phyloP scores from a whole-genome alignment of 2,888 invertebrate genomes.

The Desoria tigrina region DNA sequence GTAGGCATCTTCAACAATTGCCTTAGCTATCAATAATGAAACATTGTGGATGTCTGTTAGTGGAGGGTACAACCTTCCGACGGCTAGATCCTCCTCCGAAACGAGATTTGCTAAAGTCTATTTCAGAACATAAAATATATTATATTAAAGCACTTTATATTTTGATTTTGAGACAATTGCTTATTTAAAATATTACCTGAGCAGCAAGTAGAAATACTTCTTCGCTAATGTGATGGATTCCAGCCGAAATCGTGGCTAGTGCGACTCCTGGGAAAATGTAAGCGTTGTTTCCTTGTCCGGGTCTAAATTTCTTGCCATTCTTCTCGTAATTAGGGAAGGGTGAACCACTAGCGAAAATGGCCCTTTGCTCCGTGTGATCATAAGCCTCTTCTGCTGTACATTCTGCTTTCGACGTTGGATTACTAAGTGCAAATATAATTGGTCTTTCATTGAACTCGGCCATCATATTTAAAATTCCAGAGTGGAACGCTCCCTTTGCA shows the following conservation, averaged over 20 bases:
- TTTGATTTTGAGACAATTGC: background rate
- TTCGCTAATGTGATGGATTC: constrained; percentile 90
- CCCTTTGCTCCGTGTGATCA: constrained; percentile 75
- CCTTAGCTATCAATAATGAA: constrained; percentile 84
- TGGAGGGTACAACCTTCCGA: constrained; percentile 92
- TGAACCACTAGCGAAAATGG: constrained; percentile 92
- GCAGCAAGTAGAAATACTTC: constrained; percentile 92
- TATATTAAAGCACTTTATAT: background rate
- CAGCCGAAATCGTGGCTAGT: constrained; percentile 87
- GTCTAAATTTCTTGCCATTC: constrained; percentile 76
- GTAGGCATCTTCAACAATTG: constrained; percentile 86
- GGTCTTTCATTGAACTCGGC: constrained; percentile 64
- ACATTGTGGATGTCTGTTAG: constrained; percentile 79
- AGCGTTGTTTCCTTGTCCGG: constrained; percentile 97
- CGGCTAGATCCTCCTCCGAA: constrained; percentile 74
- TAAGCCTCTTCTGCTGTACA: constrained; percentile 99
- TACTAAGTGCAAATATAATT: constrained; percentile 95
- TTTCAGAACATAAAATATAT: constrained; percentile 47
- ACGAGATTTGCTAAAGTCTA: constrained; percentile 82
- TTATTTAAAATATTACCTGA: constrained; percentile 25
- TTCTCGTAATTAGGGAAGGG: constrained; percentile 85
- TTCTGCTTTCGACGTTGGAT: constrained; percentile 97
- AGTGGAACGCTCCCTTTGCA: constrained; percentile 88
- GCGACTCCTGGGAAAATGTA: constrained; percentile 97
- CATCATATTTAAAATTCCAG: constrained; percentile 67